Percentiles rank a stretch among this genome's conserved stretches.
phyloP scores from a whole-genome alignment of 2,888 invertebrate genomes.

The Eupithecia centaureata region DNA sequence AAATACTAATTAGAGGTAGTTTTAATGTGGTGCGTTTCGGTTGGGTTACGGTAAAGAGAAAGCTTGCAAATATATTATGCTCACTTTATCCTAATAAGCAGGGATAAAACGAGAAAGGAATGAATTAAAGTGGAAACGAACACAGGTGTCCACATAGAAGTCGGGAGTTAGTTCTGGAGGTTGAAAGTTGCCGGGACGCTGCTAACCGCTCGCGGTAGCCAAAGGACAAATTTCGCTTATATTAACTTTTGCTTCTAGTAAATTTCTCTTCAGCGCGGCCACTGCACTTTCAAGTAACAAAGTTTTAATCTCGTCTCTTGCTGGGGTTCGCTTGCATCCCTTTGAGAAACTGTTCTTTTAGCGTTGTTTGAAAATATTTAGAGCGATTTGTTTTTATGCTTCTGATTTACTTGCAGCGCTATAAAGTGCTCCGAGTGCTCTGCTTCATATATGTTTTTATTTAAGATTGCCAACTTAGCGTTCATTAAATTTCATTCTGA shows the following conservation, averaged over 20 bases:
- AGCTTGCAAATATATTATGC: constrained; percentile 16
- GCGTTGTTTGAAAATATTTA: constrained; percentile 43
- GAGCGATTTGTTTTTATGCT: constrained; percentile 32
- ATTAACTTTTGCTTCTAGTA: constrained; percentile 80
- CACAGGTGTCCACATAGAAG: constrained; percentile 60
- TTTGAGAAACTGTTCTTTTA: constrained; percentile 41
- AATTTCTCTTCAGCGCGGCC: constrained; percentile 76
- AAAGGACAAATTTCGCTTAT: constrained; percentile 80
- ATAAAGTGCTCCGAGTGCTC: constrained; percentile 16
- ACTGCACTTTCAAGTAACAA: constrained; percentile 77
- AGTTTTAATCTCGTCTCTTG: constrained; percentile 76
- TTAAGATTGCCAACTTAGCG: constrained; percentile 11
- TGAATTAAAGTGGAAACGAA: constrained; percentile 52
- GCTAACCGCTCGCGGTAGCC: constrained; percentile 71
- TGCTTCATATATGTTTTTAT: constrained; percentile 6
- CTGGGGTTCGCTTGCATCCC: constrained; percentile 49
- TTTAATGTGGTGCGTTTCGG: constrained; percentile 46
- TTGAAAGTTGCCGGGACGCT: constrained; percentile 61
- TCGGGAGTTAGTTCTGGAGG: constrained; percentile 59
- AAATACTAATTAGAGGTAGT: constrained; percentile 60
- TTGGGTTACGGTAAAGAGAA: constrained; percentile 20
- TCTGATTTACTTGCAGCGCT: constrained; percentile 17
- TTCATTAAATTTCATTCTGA: background rate
- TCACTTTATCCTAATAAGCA: constrained; percentile 39
- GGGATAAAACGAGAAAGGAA: constrained; percentile 42